A percentile compares a stretch with the other conserved stretches of the same genome.
Evolutionary conservation across 30 jellyfish, hydroid and myxozoan species (phyloP).

Genomic region (Morbakka virulenta): DNA sequence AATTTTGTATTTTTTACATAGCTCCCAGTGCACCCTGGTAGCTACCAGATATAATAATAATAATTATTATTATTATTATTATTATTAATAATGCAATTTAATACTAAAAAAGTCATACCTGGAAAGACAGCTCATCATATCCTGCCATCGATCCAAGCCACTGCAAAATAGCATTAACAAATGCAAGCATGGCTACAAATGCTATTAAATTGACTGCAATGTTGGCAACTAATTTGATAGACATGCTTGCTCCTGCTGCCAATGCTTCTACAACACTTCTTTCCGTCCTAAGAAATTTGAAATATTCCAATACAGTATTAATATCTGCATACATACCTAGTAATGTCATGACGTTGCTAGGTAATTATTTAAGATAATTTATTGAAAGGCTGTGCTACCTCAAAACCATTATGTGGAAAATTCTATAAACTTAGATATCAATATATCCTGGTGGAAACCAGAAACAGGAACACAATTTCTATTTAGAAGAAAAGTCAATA

Average conservation of each 20-base stretch:
- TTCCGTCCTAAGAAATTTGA: slow-evolving; percentile 42
- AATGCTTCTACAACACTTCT: slow-evolving; percentile 56
- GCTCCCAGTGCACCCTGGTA: too few relatives aligned
- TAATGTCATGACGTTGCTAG: background rate
- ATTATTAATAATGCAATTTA: too few relatives aligned
- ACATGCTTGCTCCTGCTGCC: slow-evolving; percentile 79
- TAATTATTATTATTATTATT: too few relatives aligned
- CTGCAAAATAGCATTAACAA: slow-evolving; percentile 46
- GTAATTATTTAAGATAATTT: background rate
- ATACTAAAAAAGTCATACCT: too few relatives aligned
- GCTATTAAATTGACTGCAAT: slow-evolving; percentile 78
- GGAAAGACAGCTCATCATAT: slow-evolving; percentile 20
- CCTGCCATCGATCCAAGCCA: slow-evolving; percentile 74
- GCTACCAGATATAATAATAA: too few relatives aligned
- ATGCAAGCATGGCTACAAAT: slow-evolving; percentile 59
- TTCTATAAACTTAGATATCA: too few relatives aligned
- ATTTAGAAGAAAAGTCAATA: too few relatives aligned
- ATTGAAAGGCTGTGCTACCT: background rate
- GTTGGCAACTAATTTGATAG: slow-evolving; percentile 71
- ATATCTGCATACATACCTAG: background rate
- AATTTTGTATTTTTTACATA: too few relatives aligned
- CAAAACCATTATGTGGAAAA: too few relatives aligned
- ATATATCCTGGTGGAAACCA: too few relatives aligned
- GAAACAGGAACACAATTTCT: too few relatives aligned
- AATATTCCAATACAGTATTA: background rate